Evolutionary conservation across 2,888 invertebrate genomes (phyloP), one percentile per base, ranked within the genome.

Genomic region (Shargacucullia verbasci): DNA sequence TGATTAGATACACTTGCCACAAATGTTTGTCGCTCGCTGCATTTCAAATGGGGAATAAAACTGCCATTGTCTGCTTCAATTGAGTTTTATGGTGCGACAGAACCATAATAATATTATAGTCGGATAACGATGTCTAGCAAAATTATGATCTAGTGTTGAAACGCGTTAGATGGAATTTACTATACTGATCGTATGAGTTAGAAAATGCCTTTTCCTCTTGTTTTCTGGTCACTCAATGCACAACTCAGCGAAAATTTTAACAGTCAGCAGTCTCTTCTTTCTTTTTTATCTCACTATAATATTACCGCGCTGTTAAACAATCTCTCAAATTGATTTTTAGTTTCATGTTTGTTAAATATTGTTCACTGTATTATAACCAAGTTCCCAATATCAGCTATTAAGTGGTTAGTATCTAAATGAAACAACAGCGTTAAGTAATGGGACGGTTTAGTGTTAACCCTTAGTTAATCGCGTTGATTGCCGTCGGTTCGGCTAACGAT

Each of bases 401-500:
- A 75, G 58, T 62, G 73, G 66, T 75, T 75, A 73, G 66, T 40
- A 60, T 73, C 59, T 68, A 67, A 77, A 73, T 73, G 77, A 64
- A 59, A 72, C 73, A 68, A 59, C 44, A 68, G 56, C 64, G 66
- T 71, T 77, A 78, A 80, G 83, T 82, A 85, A 86, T 81, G 82
- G 81, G 57, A 80, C 78, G 82, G 84, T 84, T 84, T 82, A 84
- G 78, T 78, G 81, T 84, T 85, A 86, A 86, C 87, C 87, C 87
- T 84, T 80, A 82, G 87, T 86, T 91, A 91, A 91, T 91, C 87
- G 89, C 84, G 86, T 84, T 88, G 91, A 90, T 91, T 91, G 90
- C 82, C 73, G 76, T 73, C 79, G 80, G 80, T 76, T 78, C 82
- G 83, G 82, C 77, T 78, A 78, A 76, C 83, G 83, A 83, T 81